A percentile compares a stretch with the other conserved stretches of the same genome.
These are phyloP conservation scores for Yponomeuta evonymella DNA, from an alignment of 2,888 invertebrate genomes.

Conservation along the genomic window DNA sequence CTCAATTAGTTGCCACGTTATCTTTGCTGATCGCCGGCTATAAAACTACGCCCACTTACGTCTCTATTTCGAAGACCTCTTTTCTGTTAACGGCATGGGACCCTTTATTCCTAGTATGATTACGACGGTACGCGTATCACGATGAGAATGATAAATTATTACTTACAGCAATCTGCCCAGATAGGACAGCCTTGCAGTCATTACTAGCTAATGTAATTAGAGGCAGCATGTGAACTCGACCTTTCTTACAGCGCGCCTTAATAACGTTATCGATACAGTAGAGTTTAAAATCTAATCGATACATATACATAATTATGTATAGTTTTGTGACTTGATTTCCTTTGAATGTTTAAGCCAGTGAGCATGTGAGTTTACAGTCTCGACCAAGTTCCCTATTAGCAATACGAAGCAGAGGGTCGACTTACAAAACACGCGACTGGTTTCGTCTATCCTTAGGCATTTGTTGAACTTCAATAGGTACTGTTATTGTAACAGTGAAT, in stretches of 20 bases:
- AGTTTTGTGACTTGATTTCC: not conserved
- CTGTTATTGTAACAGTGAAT: not conserved
- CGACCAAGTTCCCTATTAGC: not conserved
- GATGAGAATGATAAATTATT: slow-evolving; percentile 4
- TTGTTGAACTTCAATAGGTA: not conserved
- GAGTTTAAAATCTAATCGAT: not conserved
- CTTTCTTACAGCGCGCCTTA: slow-evolving; percentile 27
- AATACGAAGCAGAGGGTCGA: not conserved
- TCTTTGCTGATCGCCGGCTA: not conserved
- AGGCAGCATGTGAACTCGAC: not conserved
- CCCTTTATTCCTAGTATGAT: not conserved
- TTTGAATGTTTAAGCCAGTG: not conserved
- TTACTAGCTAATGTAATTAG: slow-evolving; percentile 7
- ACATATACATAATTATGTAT: not conserved
- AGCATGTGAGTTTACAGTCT: not conserved
- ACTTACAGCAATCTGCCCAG: not conserved
- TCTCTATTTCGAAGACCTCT: not conserved
- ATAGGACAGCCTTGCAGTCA: not conserved
- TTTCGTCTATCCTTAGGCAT: slow-evolving; percentile 1
- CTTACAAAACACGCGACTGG: not conserved
- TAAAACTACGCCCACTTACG: not conserved
- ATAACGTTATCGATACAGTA: slow-evolving; percentile 22
- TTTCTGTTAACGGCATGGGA: not conserved
- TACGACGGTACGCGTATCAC: not conserved
- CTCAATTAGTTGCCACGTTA: slow-evolving; percentile 5